Evolutionary conservation across 1,140 invertebrate species (phyloP).

Genomic region (Lasaia peninsularis): DNA sequence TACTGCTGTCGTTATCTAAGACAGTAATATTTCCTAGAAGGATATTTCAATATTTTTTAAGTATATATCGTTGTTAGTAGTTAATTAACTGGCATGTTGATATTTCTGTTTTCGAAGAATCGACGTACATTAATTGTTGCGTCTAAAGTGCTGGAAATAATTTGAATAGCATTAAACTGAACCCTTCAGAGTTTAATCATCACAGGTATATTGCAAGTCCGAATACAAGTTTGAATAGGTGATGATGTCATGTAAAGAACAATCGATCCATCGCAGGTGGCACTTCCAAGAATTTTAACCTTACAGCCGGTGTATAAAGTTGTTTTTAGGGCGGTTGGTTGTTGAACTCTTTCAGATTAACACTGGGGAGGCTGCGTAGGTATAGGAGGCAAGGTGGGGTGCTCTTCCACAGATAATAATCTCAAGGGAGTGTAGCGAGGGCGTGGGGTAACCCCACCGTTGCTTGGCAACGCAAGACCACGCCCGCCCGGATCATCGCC

Average conservation of each 20-base stretch:
- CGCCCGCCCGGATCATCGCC: conserved; percentile 57
- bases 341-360: conserved; percentile 68
- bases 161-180: no score
- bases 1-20: no score
- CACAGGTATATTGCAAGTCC: no score
- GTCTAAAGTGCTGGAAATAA: no score
- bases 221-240: conserved; percentile 72
- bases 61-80: no score
- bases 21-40: no score
- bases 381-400: conserved; percentile 61
- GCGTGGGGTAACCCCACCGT: conserved; percentile 57
- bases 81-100: no score
- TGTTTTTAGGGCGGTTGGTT: conserved; percentile 22
- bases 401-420: conserved; percentile 67
- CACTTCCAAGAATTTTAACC: conserved; percentile 13
- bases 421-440: conserved; percentile 53
- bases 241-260: background rate
- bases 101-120: no score
- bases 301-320: conserved; percentile 23
- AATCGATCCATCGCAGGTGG: conserved; percentile 14
- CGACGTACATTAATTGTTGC: no score
- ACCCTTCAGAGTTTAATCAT: conserved; percentile 44
- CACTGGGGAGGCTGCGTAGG: conserved; percentile 49
- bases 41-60: no score
- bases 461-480: conserved; percentile 58